Evolutionary conservation across 2,113 vertebrate genomes (phyloP), one percentile per base, ranked within the genome.

Genomic region (Pseudopipra pipra): DNA sequence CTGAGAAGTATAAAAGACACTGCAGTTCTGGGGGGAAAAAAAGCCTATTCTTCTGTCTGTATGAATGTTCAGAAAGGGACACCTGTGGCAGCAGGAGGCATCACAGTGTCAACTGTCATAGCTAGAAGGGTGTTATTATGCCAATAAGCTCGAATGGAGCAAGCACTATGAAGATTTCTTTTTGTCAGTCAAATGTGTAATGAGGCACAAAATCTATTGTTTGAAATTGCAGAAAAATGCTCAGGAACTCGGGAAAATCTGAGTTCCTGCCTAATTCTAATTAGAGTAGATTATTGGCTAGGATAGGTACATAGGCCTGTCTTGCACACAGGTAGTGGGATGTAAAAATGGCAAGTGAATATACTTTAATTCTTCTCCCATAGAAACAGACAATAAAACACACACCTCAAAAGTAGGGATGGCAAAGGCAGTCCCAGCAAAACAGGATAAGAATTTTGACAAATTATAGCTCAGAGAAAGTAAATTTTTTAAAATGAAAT

Each of bases 71-170:
- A 83, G 47, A 90, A 88, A 89, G 51, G 56, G 76, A 84, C 43
- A 81, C 47, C 30, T 71, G 52, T 31, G 33, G 79, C 51, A 94
- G 84, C 30, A 0, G 39, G 27, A 96, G 67, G 23, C 83, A 92
- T 58, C 91, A 88, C 30, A 77, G 30, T 55, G 68, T 77, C 88
- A 96, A 52, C 73, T 77, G 73, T 71, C 72, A 80, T 3, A 78
- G 65, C 63, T 47, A 39, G 46, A 88, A 90, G 80, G 80, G 79
- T 92, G 52, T 84, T 90, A 96, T 91, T 91, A 88, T 93, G 25
- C 35, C 43, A 86, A 28, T 62, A 80, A 88, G 55, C 46, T 70
- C 51, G 28, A 71, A 71, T 24, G 37, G 44, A 92, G 30, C 5
- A 77, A 77, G 72, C 17, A 67, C 39, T 59, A 90, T 6, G 41